phyloP scores from a whole-genome alignment of 2,113 vertebrate genomes.

The Vanacampus margaritifer region DNA sequence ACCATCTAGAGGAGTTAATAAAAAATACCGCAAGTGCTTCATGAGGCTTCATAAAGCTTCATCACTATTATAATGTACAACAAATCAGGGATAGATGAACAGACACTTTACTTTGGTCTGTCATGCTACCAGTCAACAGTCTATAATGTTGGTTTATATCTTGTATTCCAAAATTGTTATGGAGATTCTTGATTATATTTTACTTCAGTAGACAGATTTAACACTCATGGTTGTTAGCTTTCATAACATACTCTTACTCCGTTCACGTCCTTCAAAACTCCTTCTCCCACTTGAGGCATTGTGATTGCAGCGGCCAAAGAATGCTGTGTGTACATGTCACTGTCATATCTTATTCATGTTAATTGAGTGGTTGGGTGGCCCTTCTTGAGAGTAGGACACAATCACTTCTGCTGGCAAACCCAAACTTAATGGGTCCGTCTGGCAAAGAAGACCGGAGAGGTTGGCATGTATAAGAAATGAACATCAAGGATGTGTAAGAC shows the following conservation, averaged over 20 bases:
- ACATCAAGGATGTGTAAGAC: conserved; percentile 62
- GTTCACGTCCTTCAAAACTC: conserved; percentile 5
- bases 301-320: conserved; percentile 6
- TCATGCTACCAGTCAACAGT: not conserved
- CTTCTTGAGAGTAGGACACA: conserved; percentile 50
- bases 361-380: conserved; percentile 39
- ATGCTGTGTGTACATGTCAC: conserved; percentile 48
- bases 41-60: too few relatives aligned
- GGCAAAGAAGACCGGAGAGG: conserved; percentile 50
- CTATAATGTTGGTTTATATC: not conserved
- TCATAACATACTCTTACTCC: conserved; percentile 3
- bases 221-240: conserved; percentile 11
- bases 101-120: not conserved
- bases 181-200: conserved; percentile 11
- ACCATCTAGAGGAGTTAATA: not conserved
- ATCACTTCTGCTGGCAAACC: conserved; percentile 61
- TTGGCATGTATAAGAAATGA: conserved; percentile 67
- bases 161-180: not conserved
- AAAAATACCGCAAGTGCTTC: not conserved
- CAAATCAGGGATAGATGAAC: not conserved
- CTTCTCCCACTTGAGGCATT: conserved; percentile 23
- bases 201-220: conserved; percentile 12
- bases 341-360: conserved; percentile 63
- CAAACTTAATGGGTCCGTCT: conserved; percentile 56
- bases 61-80: not conserved